Evolutionary conservation across 2,797 vertebrate genomes (phyloP).

Genomic region (Chaunax sp.): DNA sequence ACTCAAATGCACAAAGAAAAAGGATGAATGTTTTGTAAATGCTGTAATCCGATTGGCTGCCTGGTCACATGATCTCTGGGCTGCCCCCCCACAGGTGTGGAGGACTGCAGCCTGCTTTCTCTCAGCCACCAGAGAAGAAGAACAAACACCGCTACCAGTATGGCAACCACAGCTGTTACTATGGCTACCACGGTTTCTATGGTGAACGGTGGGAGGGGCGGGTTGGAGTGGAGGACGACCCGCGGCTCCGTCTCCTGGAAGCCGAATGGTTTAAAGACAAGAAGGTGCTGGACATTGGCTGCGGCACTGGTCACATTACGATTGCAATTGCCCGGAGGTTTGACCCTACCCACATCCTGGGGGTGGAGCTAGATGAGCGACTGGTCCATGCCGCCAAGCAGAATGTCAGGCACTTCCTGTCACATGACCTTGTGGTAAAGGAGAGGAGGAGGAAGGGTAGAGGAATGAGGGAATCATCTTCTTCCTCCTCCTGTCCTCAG

Average conservation of each 20-base stretch:
- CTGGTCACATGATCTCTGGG: not conserved
- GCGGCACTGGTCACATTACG: conserved; percentile 90
- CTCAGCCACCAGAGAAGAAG: conserved; percentile 26
- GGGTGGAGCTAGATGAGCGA: conserved; percentile 87
- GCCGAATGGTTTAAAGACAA: conserved; percentile 89
- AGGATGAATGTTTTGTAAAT: too few relatives aligned
- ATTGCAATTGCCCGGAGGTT: conserved; percentile 86
- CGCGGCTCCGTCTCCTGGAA: conserved; percentile 81
- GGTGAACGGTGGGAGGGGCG: conserved; percentile 65
- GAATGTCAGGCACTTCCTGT: conserved; percentile 91
- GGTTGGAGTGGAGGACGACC: conserved; percentile 80
- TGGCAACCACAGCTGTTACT: conserved; percentile 88
- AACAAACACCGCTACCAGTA: conserved; percentile 79
- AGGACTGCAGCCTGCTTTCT: not conserved
- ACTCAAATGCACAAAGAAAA: too few relatives aligned
- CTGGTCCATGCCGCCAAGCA: conserved; percentile 87
- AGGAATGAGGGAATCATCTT: accelerated
- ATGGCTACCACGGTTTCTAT: conserved; percentile 85
- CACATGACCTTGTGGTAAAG: conserved; percentile 77
- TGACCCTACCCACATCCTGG: conserved; percentile 87
- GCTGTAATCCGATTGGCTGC: not conserved
- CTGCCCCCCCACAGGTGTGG: conserved; percentile 47
- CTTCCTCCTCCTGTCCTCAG: not conserved
- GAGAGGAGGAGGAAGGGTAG: conserved; percentile 9
- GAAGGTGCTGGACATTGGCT: conserved; percentile 89